These are phyloP conservation scores for Malurus cyaneus DNA, from an alignment of 2,113 vertebrate genomes.

Conservation along the genomic window DNA sequence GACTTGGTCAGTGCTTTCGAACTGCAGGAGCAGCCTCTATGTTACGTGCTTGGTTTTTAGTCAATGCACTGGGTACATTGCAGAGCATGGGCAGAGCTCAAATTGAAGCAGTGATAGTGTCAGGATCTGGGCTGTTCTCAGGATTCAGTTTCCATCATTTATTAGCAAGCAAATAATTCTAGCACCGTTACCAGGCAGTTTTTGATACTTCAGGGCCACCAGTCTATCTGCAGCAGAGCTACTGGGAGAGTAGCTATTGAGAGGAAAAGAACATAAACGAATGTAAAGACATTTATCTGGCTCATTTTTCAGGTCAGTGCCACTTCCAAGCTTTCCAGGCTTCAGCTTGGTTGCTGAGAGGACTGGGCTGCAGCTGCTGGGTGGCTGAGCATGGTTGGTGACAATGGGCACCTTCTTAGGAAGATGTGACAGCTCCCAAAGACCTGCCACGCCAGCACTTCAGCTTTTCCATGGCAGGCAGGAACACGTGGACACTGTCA, in stretches of 20 bases:
- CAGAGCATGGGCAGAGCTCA: background rate
- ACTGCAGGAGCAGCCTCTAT: background rate
- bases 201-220: background rate
- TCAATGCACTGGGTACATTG: accelerated
- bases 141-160: background rate
- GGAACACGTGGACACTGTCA: accelerated
- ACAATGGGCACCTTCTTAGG: background rate
- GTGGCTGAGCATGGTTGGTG: background rate
- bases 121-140: background rate
- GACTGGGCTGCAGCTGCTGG: background rate
- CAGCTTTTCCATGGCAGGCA: background rate
- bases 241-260: background rate
- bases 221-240: background rate
- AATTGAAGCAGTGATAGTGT: accelerated
- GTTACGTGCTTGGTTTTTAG: background rate
- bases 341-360: background rate
- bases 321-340: background rate
- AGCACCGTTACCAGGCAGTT: background rate
- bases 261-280: background rate
- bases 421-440: background rate
- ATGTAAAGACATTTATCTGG: background rate
- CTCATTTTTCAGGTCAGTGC: background rate
- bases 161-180: background rate
- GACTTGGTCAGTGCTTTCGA: background rate
- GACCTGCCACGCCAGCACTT: background rate